These are phyloP conservation scores for Gambusia affinis DNA, from an alignment of 2,113 vertebrate genomes.

Conservation along the genomic window DNA sequence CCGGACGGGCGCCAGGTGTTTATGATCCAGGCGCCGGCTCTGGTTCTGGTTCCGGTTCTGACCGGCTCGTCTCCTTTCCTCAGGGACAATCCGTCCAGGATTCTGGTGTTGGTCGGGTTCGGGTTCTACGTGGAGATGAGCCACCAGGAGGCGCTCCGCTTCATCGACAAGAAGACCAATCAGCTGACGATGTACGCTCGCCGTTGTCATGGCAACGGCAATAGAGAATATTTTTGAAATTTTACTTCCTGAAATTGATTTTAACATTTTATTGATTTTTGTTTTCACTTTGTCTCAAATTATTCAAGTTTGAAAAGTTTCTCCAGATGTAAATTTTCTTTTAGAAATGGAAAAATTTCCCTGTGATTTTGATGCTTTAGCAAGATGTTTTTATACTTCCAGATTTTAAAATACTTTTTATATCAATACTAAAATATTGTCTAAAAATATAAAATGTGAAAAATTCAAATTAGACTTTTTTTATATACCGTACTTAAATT, in stretches of 20 bases:
- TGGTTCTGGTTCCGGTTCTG: background rate
- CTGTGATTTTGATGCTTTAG: too few species aligned
- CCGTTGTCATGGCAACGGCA: background rate
- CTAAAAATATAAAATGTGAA: too few species aligned
- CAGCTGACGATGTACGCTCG: constrained; percentile 85
- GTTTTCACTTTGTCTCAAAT: background rate
- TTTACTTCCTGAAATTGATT: background rate
- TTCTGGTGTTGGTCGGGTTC: constrained; percentile 87
- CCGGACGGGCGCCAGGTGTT: background rate
- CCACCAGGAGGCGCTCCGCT: constrained; percentile 85
- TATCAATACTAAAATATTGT: too few species aligned
- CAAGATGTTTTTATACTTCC: too few species aligned
- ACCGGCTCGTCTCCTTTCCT: background rate
- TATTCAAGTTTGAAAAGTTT: background rate
- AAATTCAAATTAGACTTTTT: too few species aligned
- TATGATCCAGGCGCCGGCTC: too few species aligned
- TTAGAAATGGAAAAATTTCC: too few species aligned
- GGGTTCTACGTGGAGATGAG: constrained; percentile 91
- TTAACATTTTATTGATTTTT: background rate
- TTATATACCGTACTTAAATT: too few species aligned
- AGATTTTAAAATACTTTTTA: too few species aligned
- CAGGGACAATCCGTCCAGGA: constrained; percentile 85
- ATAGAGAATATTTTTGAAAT: background rate
- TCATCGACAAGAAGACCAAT: constrained; percentile 87
- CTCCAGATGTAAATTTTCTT: too few species aligned